These are phyloP conservation scores for Metacarcinus magister DNA, from an alignment of 2,888 invertebrate species.

Conservation along the genomic window DNA sequence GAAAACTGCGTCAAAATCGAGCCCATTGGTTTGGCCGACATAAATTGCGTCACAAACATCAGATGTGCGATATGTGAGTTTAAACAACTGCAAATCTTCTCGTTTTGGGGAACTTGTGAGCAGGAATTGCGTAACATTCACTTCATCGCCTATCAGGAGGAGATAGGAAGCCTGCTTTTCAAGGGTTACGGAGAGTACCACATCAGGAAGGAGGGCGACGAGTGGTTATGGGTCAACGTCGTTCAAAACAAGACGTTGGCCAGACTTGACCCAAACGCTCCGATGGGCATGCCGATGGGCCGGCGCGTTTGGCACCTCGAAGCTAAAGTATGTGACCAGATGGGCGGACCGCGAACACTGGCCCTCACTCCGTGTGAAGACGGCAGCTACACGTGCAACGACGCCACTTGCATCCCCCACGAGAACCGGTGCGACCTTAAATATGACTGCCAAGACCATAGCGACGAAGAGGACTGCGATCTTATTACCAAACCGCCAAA, in stretches of 20 bases:
- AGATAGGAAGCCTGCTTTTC: slow-evolving; percentile 65
- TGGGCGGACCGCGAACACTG: slow-evolving; percentile 68
- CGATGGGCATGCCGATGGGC: slow-evolving; percentile 78
- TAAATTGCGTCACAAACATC: slow-evolving; percentile 76
- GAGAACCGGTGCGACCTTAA: slow-evolving; percentile 79
- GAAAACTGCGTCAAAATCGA: slow-evolving; percentile 81
- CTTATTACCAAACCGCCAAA: slow-evolving; percentile 61
- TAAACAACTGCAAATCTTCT: slow-evolving; percentile 63
- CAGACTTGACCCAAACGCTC: slow-evolving; percentile 65
- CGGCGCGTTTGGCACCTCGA: slow-evolving; percentile 77
- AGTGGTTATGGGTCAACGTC: slow-evolving; percentile 74
- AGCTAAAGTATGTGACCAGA: slow-evolving; percentile 72
- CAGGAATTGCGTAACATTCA: slow-evolving; percentile 77
- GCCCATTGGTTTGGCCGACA: slow-evolving; percentile 74
- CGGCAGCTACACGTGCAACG: slow-evolving; percentile 76
- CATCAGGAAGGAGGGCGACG: slow-evolving; percentile 61
- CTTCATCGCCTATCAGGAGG: slow-evolving; percentile 74
- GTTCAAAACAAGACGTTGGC: slow-evolving; percentile 65
- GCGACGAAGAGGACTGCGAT: slow-evolving; percentile 78
- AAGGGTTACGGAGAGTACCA: slow-evolving; percentile 79
- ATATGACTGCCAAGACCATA: slow-evolving; percentile 80
- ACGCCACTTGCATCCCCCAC: slow-evolving; percentile 79
- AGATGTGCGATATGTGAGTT: slow-evolving; percentile 78
- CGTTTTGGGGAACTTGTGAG: slow-evolving; percentile 77
- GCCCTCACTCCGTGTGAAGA: slow-evolving; percentile 71